Conservation (phyloP, 1,140 invertebrate species). For the Rhyzopertha dominica region DNA sequence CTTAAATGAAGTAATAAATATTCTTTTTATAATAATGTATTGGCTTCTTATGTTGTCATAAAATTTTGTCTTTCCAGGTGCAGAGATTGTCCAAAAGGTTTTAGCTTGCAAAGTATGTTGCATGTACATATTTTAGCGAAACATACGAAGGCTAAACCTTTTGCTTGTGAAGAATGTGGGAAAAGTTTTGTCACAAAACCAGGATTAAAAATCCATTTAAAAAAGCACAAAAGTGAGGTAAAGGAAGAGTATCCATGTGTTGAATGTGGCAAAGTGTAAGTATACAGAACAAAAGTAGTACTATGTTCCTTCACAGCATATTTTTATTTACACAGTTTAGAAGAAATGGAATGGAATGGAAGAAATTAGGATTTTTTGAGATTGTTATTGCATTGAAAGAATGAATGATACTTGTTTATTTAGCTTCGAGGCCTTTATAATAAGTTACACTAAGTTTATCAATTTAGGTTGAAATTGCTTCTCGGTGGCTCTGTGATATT, state of each 20-base stretch:
- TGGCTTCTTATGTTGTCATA: slow-evolving; percentile 13
- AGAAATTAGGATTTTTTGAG: too few relatives aligned
- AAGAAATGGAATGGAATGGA: neutral
- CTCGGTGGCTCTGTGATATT: too few relatives aligned
- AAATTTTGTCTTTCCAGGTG: slow-evolving; percentile 32
- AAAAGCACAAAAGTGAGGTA: slow-evolving; percentile 42
- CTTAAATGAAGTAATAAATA: slow-evolving; percentile 8
- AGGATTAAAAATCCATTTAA: slow-evolving; percentile 40
- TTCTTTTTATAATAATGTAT: slow-evolving; percentile 6
- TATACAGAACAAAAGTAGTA: slow-evolving; percentile 11
- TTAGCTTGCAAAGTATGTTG: slow-evolving; percentile 38
- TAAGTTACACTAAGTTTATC: too few relatives aligned
- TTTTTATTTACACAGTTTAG: slow-evolving; percentile 1
- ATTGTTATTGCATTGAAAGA: too few relatives aligned
- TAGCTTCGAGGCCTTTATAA: too few relatives aligned
- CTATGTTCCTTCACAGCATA: too few relatives aligned
- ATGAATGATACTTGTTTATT: too few relatives aligned
- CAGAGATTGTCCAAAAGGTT: slow-evolving; percentile 40
- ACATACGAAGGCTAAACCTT: slow-evolving; percentile 42
- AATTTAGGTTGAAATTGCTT: too few relatives aligned
- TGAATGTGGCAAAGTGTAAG: slow-evolving; percentile 52
- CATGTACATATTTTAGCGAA: slow-evolving; percentile 41
- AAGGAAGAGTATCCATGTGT: slow-evolving; percentile 47
- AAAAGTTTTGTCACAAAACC: slow-evolving; percentile 42
- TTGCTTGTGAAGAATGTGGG: slow-evolving; percentile 42